Evolutionary conservation across 2,888 invertebrate genomes (phyloP), one percentile per base, ranked within the genome.

Genomic region (Sinhomidia bicolor): DNA sequence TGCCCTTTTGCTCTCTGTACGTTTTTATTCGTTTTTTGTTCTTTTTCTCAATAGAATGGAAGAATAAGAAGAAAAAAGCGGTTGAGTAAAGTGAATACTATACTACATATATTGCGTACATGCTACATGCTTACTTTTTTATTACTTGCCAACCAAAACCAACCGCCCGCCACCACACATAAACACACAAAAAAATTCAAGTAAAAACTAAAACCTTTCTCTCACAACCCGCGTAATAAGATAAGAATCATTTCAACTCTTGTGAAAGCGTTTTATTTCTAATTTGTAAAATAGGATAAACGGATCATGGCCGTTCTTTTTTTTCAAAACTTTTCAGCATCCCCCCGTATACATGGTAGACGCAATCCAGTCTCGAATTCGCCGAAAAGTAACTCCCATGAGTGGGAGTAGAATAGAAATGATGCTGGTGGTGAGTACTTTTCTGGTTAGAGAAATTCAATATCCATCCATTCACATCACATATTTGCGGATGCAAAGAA

Each of bases 281-380:
- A 87, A 87, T 87, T 87, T 87, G 87, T 87, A 87, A 81, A 87
- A 87, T 74, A 71, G 86, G 81, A 80, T 85, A 85, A 85, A 51
- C 54, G 85, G 79, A 86, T 85, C 71, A 74, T 65, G 44, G 57
- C 23, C 44, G 47, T 60, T 36, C 36, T 36, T 36, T 36, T n/a
- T 80, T 14, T 36, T 7, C 17, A 57, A 79, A 82, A 80, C 26
- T n/a, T 68, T 65, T 68, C 36, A 29, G 10, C 32, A 54, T 36
- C 54, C n/a, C 32, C 54, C n/a, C n/a, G n/a, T n/a, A n/a, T n/a
- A n/a, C n/a, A n/a, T n/a, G n/a, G n/a, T n/a, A 78, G 36, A 57
- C 32, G 26, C 76, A 47, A 76, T 51, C 76, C 20, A 78, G 57
- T 57, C 54, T 57, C 17, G 36, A 54, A 54, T 57, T 78, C 20